These are phyloP conservation scores for Hermetia illucens DNA, from an alignment of 1,140 invertebrate genomes.

Conservation along the genomic window DNA sequence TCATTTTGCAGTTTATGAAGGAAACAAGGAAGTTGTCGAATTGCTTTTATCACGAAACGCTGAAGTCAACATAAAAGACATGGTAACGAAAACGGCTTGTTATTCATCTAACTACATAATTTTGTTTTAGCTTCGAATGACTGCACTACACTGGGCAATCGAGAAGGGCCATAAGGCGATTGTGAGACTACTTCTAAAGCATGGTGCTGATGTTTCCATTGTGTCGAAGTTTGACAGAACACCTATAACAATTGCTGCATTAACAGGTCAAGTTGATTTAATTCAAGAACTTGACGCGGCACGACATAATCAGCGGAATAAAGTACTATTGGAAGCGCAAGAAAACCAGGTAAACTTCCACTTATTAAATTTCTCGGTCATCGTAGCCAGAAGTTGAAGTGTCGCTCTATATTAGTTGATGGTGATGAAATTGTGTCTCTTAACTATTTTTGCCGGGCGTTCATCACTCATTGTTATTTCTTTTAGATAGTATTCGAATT, in stretches of 20 bases:
- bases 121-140: conserved; percentile 67
- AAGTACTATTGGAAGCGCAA: neutral
- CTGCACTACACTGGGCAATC: conserved; percentile 87
- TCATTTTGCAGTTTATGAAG: conserved; percentile 76
- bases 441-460: no score
- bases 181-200: conserved; percentile 51
- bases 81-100: conserved; percentile 40
- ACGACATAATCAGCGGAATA: conserved; percentile 16
- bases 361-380: no score
- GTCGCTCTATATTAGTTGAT: no score
- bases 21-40: conserved; percentile 61
- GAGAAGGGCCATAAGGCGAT: conserved; percentile 63
- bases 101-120: neutral
- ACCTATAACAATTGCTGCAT: conserved; percentile 55
- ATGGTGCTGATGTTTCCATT: conserved; percentile 51
- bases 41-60: conserved; percentile 63
- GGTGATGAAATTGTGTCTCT: no score
- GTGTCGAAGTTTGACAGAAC: conserved; percentile 76
- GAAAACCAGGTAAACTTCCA: conserved; percentile 18
- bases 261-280: conserved; percentile 21
- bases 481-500: no score
- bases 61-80: conserved; percentile 66
- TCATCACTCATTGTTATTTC: no score
- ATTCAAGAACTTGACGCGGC: conserved; percentile 23
- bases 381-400: no score